These are phyloP conservation scores for Eumerus sabulonum DNA, from an alignment of 2,888 invertebrate genomes.

Conservation along the genomic window DNA sequence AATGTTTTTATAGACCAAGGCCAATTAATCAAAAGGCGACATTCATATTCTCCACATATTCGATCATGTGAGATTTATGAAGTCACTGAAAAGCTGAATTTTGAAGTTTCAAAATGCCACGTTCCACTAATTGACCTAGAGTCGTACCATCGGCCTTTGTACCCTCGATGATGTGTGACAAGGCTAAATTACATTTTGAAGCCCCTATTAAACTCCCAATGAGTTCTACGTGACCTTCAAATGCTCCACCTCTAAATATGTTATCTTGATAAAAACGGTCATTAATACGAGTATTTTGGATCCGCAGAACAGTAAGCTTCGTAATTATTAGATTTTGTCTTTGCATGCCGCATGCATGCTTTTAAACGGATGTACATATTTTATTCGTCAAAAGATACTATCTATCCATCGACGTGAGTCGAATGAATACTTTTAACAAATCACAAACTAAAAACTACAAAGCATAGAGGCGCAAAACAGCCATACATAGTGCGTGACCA, in stretches of 20 bases:
- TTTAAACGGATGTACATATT: conserved; percentile 12
- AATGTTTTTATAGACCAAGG: too few species aligned
- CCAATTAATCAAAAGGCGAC: too few species aligned
- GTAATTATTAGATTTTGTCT: conserved; percentile 25
- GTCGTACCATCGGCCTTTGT: too few species aligned
- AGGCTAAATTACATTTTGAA: too few species aligned
- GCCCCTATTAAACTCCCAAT: too few species aligned
- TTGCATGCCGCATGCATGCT: conserved; percentile 12
- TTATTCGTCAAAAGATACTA: conserved; percentile 13
- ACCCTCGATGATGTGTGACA: too few species aligned
- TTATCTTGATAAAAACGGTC: not conserved
- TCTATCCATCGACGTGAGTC: not conserved
- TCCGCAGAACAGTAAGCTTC: conserved; percentile 15
- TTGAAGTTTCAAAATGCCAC: too few species aligned
- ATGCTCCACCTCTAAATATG: not conserved
- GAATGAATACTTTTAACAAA: not conserved
- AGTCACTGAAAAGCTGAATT: too few species aligned
- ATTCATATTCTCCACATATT: too few species aligned
- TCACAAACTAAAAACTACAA: conserved; percentile 7
- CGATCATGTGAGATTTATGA: too few species aligned
- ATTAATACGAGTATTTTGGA: conserved; percentile 6
- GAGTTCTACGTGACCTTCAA: not conserved
- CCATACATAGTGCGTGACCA: not conserved
- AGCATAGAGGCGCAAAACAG: conserved; percentile 1
- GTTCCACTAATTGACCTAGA: too few species aligned